These are phyloP conservation scores for Hydrocynus forskahlii DNA, from an alignment of 2,797 vertebrate species.

Conservation along the genomic window DNA sequence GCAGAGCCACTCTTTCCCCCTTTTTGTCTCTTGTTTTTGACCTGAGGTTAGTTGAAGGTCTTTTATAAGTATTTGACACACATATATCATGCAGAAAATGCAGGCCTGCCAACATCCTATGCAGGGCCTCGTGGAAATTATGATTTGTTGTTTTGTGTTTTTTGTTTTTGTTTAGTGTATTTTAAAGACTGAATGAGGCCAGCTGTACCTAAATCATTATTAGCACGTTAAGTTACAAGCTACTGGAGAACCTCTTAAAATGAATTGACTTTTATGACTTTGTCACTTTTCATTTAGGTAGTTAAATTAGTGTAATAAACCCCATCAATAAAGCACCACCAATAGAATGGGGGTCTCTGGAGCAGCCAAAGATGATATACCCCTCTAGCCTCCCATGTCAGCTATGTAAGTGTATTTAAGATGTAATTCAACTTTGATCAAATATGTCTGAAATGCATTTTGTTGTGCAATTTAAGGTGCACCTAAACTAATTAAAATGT, in stretches of 20 bases:
- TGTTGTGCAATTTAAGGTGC: too few species aligned
- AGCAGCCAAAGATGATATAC: too few species aligned
- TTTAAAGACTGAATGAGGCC: neutral
- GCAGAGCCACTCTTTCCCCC: neutral
- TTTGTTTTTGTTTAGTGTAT: neutral
- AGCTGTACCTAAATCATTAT: conserved; percentile 9
- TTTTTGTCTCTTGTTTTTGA: neutral
- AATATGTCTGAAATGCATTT: too few species aligned
- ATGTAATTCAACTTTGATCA: too few species aligned
- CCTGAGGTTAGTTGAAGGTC: neutral
- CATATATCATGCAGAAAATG: neutral
- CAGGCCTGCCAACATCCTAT: neutral
- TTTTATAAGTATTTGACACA: neutral
- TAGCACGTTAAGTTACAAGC: neutral
- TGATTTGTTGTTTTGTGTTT: neutral
- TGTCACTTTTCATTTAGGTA: too few species aligned
- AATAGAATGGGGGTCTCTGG: too few species aligned
- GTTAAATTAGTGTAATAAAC: too few species aligned
- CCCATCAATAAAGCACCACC: too few species aligned
- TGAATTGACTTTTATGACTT: neutral
- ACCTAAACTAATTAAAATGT: too few species aligned
- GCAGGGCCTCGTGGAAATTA: neutral
- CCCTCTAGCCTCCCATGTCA: too few species aligned
- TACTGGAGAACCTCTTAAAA: neutral
- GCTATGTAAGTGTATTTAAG: too few species aligned